Percentiles rank a stretch among this genome's conserved stretches.
Evolutionary conservation across 2,797 vertebrate genomes (phyloP).

Genomic region (Poecilia gillii): DNA sequence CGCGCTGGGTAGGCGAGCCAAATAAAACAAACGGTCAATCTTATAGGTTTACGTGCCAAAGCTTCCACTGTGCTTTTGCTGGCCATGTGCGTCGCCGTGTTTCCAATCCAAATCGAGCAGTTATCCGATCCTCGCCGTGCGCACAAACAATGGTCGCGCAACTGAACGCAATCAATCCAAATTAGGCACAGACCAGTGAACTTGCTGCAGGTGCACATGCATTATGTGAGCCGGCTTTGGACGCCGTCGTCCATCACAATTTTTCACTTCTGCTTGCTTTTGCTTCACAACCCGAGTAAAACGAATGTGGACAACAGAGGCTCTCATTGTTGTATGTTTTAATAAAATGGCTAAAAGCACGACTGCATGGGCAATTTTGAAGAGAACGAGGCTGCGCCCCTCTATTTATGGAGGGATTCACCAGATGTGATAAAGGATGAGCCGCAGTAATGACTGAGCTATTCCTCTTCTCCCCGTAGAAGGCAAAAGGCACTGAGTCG

Average conservation of each 20-base stretch:
- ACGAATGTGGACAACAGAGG: conserved; percentile 56
- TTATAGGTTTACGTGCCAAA: conserved; percentile 21
- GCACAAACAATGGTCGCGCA: conserved; percentile 26
- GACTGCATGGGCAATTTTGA: conserved; percentile 46
- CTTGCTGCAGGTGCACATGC: conserved; percentile 42
- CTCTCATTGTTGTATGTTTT: conserved; percentile 58
- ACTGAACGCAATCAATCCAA: conserved; percentile 54
- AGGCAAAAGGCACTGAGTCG: conserved; percentile 47
- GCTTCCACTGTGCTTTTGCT: conserved; percentile 25
- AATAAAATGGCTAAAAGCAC: conserved; percentile 51
- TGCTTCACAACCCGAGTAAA: conserved; percentile 12
- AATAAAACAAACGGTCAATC: conserved; percentile 57
- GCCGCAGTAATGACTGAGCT: conserved; percentile 44
- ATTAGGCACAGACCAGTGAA: conserved; percentile 46
- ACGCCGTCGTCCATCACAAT: conserved; percentile 18
- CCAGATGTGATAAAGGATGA: conserved; percentile 38
- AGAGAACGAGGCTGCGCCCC: conserved; percentile 4
- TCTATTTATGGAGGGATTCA: conserved; percentile 8
- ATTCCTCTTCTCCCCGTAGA: conserved; percentile 47
- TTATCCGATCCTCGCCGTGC: conserved; percentile 27
- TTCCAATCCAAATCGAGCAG: conserved; percentile 45
- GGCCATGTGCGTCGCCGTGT: conserved; percentile 15
- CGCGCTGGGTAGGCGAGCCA: conserved; percentile 41
- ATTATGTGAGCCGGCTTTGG: conserved; percentile 8
- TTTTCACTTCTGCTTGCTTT: not conserved